Percentiles rank a stretch among this genome's conserved stretches.
Conservation (phyloP, 2,888 invertebrate species). For the Noctua pronuba region DNA sequence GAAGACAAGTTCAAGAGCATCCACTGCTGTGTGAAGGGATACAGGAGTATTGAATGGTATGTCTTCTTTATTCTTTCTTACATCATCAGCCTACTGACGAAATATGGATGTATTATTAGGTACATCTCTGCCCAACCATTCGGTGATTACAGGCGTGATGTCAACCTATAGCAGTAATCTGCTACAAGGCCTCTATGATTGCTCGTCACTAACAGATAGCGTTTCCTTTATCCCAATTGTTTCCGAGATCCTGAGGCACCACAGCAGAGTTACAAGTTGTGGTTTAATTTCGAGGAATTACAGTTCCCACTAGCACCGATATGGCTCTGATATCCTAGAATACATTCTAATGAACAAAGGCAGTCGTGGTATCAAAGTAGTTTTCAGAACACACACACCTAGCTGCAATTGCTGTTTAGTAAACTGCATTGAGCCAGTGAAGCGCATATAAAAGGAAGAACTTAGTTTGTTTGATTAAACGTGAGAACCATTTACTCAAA, state of each 20-base stretch:
- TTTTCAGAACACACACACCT: conserved; percentile 11
- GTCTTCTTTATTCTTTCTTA: conserved; percentile 71
- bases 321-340: conserved; percentile 32
- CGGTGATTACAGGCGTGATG: not conserved
- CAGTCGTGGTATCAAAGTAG: conserved; percentile 9
- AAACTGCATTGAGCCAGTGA: not conserved
- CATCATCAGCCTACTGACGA: not conserved
- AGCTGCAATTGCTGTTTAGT: conserved; percentile 6
- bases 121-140: not conserved
- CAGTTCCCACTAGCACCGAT: conserved; percentile 5
- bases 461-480: not conserved
- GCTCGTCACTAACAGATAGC: not conserved
- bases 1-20: conserved; percentile 93
- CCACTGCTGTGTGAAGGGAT: conserved; percentile 94
- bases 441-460: conserved; percentile 9
- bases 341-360: conserved; percentile 6
- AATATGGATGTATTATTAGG: not conserved
- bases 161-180: not conserved
- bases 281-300: conserved; percentile 19
- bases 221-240: not conserved
- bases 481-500: not conserved
- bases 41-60: conserved; percentile 95
- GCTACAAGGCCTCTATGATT: not conserved
- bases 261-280: not conserved
- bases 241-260: not conserved